Conservation (phyloP, 2,888 invertebrate genomes). For the Napeogenes sylphis region DNA sequence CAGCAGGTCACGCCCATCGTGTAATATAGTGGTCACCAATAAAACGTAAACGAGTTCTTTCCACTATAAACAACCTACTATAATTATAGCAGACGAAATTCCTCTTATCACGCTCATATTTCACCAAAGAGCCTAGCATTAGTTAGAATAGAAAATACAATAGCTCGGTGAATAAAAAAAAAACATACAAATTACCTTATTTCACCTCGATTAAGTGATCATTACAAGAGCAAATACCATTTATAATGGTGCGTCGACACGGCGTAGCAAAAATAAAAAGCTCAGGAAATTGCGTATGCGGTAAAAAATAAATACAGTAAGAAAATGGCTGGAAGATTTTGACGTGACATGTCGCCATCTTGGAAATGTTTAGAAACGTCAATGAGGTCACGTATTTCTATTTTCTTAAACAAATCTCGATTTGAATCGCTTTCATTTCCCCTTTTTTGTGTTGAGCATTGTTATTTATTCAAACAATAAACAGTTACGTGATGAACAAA, state of each 20-base stretch:
- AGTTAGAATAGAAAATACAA: slow-evolving; percentile 51
- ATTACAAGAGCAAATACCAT: slow-evolving; percentile 62
- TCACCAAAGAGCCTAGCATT: slow-evolving; percentile 64
- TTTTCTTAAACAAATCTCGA: slow-evolving; percentile 57
- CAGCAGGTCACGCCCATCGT: slow-evolving; percentile 50
- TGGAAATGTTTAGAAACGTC: slow-evolving; percentile 54
- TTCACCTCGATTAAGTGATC: slow-evolving; percentile 69
- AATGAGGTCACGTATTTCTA: slow-evolving; percentile 63
- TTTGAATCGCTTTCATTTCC: slow-evolving; percentile 31
- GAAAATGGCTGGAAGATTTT: slow-evolving; percentile 48
- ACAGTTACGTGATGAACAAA: slow-evolving; percentile 15
- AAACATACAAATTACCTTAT: slow-evolving; percentile 52
- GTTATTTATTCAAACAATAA: slow-evolving; percentile 30
- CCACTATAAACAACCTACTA: slow-evolving; percentile 65
- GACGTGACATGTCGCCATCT: slow-evolving; percentile 59
- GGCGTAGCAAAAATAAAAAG: slow-evolving; percentile 51
- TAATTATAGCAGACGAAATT: slow-evolving; percentile 71
- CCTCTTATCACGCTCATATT: slow-evolving; percentile 71
- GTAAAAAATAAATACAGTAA: slow-evolving; percentile 48
- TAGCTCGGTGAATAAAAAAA: slow-evolving; percentile 42
- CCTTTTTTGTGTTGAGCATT: slow-evolving; percentile 25
- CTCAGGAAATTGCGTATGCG: slow-evolving; percentile 64
- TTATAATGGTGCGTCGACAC: slow-evolving; percentile 48
- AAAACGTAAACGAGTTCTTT: slow-evolving; percentile 64
- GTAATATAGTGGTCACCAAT: slow-evolving; percentile 74